Evolutionary conservation across 1,140 invertebrate genomes (phyloP).

Genomic region (Drosophila novamexicana): DNA sequence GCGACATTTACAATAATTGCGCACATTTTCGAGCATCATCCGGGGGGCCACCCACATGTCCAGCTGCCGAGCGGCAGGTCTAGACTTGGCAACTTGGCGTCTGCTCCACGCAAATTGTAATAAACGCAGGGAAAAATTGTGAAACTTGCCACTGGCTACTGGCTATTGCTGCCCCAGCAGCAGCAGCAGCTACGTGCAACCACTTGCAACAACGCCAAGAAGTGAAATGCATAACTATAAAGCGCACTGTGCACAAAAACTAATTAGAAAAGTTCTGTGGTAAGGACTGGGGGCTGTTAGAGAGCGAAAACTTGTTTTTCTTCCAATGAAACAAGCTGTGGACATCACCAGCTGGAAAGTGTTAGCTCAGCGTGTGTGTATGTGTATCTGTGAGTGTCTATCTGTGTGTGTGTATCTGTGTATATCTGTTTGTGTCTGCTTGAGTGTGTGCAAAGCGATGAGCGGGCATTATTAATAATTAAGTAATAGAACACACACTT

Average conservation of each 20-base stretch:
- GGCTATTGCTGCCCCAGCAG: not conserved
- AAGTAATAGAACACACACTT: slow-evolving; percentile 53
- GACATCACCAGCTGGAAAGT: slow-evolving; percentile 33
- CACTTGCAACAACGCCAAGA: slow-evolving; percentile 33
- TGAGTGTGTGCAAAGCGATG: slow-evolving; percentile 37
- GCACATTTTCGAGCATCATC: slow-evolving; percentile 16
- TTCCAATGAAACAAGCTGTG: slow-evolving; percentile 30
- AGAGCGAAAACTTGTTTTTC: slow-evolving; percentile 32
- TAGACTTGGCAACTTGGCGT: slow-evolving; percentile 8
- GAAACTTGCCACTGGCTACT: slow-evolving; percentile 13
- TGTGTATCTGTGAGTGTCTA: not conserved
- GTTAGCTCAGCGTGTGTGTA: not conserved
- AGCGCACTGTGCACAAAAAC: slow-evolving; percentile 50
- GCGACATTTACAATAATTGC: slow-evolving; percentile 49
- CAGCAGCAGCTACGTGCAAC: slow-evolving; percentile 14
- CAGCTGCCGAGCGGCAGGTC: not conserved
- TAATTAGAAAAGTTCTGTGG: slow-evolving; percentile 55
- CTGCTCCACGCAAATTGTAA: slow-evolving; percentile 20
- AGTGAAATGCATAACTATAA: slow-evolving; percentile 50
- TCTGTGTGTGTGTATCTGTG: slow-evolving; percentile 3
- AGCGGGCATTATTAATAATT: slow-evolving; percentile 51
- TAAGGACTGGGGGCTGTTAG: not conserved
- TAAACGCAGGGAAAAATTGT: slow-evolving; percentile 27
- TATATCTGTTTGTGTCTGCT: not conserved
- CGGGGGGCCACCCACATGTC: slow-evolving; percentile 6